Conservation (phyloP, 2,113 vertebrate genomes). For the Xenopus borealis region DNA sequence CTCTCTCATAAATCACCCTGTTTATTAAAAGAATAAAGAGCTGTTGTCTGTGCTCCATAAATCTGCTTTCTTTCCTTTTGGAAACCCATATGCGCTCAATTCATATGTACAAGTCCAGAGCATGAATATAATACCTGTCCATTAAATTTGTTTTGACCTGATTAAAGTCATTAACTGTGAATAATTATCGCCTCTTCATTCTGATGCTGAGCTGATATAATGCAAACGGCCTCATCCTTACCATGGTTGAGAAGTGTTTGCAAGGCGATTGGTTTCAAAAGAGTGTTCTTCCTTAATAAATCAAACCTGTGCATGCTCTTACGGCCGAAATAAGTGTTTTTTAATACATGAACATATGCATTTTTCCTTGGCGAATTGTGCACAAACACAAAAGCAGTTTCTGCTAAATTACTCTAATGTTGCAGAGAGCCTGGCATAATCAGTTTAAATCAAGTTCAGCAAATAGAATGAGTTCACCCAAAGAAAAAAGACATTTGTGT, state of each 20-base stretch:
- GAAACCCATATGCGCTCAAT: slow-evolving; percentile 66
- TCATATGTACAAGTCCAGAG: slow-evolving; percentile 63
- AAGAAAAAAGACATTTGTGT: too few species aligned
- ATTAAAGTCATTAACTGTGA: slow-evolving; percentile 63
- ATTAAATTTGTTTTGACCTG: slow-evolving; percentile 64
- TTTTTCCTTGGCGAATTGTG: slow-evolving; percentile 25
- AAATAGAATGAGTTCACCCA: background rate
- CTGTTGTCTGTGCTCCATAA: slow-evolving; percentile 57
- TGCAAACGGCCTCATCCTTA: slow-evolving; percentile 32
- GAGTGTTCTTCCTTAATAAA: slow-evolving; percentile 39
- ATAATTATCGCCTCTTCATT: slow-evolving; percentile 57
- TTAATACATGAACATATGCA: slow-evolving; percentile 39
- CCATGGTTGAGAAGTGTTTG: slow-evolving; percentile 50
- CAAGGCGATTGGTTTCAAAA: slow-evolving; percentile 41
- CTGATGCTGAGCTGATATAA: slow-evolving; percentile 46
- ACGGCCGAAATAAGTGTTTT: slow-evolving; percentile 44
- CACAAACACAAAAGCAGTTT: slow-evolving; percentile 40
- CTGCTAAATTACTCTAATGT: slow-evolving; percentile 7
- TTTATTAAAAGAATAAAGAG: slow-evolving; percentile 59
- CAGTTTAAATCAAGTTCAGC: slow-evolving; percentile 13
- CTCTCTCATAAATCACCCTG: slow-evolving; percentile 50
- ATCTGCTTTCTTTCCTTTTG: slow-evolving; percentile 55
- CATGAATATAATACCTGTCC: slow-evolving; percentile 59
- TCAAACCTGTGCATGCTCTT: slow-evolving; percentile 21
- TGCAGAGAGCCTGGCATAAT: background rate